These are phyloP conservation scores for Chinchilla lanigera DNA, from an alignment of 2,113 vertebrate species.

Conservation along the genomic window DNA sequence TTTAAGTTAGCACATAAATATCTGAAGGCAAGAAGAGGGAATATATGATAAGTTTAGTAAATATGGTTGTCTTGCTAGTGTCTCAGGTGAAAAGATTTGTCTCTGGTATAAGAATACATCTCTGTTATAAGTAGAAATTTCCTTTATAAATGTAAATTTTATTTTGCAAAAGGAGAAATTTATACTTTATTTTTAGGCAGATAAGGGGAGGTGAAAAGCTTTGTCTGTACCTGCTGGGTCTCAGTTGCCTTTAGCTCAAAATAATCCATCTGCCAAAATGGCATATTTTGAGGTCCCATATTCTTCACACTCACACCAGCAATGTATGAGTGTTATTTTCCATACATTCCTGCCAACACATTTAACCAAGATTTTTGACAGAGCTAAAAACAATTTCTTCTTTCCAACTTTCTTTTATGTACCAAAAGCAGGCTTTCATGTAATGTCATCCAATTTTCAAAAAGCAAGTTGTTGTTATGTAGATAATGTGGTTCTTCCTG, in stretches of 20 bases:
- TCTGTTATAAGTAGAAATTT: not conserved
- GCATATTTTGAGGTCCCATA: not conserved
- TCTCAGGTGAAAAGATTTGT: not conserved
- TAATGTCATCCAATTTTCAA: not conserved
- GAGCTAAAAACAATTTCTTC: not conserved
- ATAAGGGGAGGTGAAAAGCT: not conserved
- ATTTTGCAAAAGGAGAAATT: not conserved
- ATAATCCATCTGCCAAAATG: not conserved
- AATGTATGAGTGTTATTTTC: not conserved
- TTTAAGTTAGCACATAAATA: not conserved
- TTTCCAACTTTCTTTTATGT: not conserved
- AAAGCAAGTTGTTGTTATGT: not conserved
- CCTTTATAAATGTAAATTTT: not conserved
- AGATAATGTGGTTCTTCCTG: not conserved
- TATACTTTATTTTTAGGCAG: not conserved
- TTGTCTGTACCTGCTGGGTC: not conserved
- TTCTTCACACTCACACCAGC: not conserved
- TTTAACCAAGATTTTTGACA: not conserved
- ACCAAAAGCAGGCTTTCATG: not conserved
- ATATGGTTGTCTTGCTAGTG: not conserved
- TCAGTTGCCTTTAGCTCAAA: not conserved
- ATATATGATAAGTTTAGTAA: not conserved
- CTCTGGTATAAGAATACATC: not conserved
- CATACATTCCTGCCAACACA: not conserved
- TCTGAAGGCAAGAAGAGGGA: not conserved